phyloP scores from a whole-genome alignment of 2,797 vertebrate genomes.

The Naso thynnoides region DNA sequence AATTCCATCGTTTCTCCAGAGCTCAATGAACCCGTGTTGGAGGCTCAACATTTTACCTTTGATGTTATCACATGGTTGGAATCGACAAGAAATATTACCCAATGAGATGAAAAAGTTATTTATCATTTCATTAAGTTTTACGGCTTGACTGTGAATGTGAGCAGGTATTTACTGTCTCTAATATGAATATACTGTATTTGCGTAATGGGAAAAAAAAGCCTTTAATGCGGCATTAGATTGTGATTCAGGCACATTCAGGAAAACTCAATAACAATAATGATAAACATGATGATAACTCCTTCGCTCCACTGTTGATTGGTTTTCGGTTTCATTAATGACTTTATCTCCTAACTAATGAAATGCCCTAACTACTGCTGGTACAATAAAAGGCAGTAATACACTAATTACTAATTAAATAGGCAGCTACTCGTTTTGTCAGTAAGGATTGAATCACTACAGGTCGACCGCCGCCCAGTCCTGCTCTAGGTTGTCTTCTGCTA shows the following conservation, averaged over 20 bases:
- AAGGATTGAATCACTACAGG: conserved; percentile 37
- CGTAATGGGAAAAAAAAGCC: background rate
- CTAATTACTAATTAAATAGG: conserved; percentile 74
- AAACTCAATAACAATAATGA: conserved; percentile 51
- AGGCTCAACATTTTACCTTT: background rate
- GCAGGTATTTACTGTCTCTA: conserved; percentile 4
- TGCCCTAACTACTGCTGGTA: conserved; percentile 56
- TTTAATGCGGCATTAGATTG: conserved; percentile 18
- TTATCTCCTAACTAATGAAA: conserved; percentile 75
- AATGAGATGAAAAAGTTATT: conserved; percentile 8
- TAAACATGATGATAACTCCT: conserved; percentile 58
- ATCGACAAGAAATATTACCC: conserved; percentile 4
- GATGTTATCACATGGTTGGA: conserved; percentile 8
- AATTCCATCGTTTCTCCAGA: background rate
- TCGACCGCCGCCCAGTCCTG: conserved; percentile 28
- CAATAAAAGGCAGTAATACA: conserved; percentile 65
- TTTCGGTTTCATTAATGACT: conserved; percentile 69
- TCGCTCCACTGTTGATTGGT: conserved; percentile 59
- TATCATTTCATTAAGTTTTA: conserved; percentile 26
- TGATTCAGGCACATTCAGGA: conserved; percentile 28
- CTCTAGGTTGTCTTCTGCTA: conserved; percentile 46
- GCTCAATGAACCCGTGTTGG: background rate
- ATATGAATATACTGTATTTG: conserved; percentile 16
- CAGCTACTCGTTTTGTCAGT: conserved; percentile 57
- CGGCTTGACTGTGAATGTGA: background rate